Conservation (phyloP, 2,113 vertebrate genomes). For the Laticauda colubrina region DNA sequence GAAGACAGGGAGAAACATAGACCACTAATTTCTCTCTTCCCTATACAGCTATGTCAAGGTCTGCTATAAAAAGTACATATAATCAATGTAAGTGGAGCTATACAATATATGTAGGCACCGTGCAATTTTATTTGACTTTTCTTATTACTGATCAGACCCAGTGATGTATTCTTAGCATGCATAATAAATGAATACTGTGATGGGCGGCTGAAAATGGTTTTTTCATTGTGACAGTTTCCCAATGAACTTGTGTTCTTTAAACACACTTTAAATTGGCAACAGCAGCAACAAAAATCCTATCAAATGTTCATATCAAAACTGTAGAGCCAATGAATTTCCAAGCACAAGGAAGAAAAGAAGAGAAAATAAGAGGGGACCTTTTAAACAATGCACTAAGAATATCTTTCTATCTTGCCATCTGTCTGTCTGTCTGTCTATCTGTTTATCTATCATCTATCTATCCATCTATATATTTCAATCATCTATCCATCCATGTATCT, state of each 20-base stretch:
- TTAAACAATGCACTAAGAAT: background rate
- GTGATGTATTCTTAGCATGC: conserved; percentile 63
- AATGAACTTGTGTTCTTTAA: conserved; percentile 44
- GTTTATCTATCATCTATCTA: background rate
- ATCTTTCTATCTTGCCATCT: background rate
- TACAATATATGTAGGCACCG: conserved; percentile 42
- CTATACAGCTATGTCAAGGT: conserved; percentile 52
- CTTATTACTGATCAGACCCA: conserved; percentile 56
- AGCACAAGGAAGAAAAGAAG: background rate
- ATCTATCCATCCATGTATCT: no score
- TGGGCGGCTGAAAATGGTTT: background rate
- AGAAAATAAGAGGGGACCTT: background rate
- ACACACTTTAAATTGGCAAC: conserved; percentile 8
- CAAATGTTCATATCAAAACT: background rate
- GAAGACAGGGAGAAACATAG: conserved; percentile 26
- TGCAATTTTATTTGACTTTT: conserved; percentile 66
- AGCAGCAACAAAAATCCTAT: background rate
- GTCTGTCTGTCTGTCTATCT: background rate
- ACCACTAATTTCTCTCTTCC: conserved; percentile 53
- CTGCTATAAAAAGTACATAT: conserved; percentile 63
- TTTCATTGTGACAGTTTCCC: conserved; percentile 43
- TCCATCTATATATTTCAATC: no score
- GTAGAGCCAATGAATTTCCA: background rate
- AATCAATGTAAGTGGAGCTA: conserved; percentile 67
- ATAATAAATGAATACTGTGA: conserved; percentile 60